phyloP scores from a whole-genome alignment of 64 coral and sea anemone genomes.

The Stichodactyla helianthus region DNA sequence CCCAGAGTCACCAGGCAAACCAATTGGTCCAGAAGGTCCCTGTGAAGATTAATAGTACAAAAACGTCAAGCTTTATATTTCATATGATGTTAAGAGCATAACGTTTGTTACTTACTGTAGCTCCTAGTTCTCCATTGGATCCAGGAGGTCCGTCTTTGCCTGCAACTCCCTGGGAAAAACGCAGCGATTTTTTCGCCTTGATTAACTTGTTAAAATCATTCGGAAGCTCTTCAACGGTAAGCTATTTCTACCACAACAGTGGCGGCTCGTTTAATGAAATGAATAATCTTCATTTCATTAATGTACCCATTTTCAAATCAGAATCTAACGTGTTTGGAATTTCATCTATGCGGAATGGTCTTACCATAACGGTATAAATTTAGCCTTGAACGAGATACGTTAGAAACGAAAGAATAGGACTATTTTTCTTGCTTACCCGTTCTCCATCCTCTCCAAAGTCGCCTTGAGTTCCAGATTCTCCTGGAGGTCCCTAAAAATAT shows the following conservation, averaged over 20 bases:
- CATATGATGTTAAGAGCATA: neutral
- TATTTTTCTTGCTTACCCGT: neutral
- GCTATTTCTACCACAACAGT: too few species aligned
- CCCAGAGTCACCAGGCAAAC: conserved; percentile 18
- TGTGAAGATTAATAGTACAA: neutral
- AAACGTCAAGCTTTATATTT: neutral
- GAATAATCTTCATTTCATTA: too few species aligned
- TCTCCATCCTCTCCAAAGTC: conserved; percentile 4
- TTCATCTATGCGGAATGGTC: too few species aligned
- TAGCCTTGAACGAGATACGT: too few species aligned
- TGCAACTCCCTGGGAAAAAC: neutral
- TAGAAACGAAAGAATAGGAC: neutral
- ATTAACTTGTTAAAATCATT: too few species aligned
- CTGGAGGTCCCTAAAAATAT: neutral
- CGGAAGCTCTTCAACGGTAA: too few species aligned
- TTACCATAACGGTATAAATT: too few species aligned
- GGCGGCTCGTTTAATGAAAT: too few species aligned
- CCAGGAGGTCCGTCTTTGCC: neutral
- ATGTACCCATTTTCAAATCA: too few species aligned
- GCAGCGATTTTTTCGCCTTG: neutral
- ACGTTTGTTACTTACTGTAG: neutral
- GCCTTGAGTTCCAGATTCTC: neutral
- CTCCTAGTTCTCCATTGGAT: neutral
- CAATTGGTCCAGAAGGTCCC: conserved; percentile 14
- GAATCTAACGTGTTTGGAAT: too few species aligned